Evolutionary conservation across 2,797 vertebrate genomes (phyloP).

Genomic region (Pseudocheirus occidentalis): DNA sequence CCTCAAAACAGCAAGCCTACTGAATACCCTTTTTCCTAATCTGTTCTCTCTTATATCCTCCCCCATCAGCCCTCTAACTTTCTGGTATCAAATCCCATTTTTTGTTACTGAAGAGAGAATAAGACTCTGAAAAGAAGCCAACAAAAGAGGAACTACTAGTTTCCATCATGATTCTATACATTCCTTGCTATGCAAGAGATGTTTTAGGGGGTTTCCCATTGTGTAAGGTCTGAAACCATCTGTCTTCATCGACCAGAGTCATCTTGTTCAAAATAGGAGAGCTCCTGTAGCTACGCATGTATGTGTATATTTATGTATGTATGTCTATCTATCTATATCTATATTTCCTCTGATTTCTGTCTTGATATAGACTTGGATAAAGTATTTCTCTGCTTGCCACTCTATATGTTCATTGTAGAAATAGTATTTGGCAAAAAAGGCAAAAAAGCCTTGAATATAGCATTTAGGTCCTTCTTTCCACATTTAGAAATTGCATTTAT

Average conservation of each 20-base stretch:
- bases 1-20: no score
- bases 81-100: no score
- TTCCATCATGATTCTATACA: not conserved
- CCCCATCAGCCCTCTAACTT: no score
- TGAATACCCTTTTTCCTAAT: no score
- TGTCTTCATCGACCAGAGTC: not conserved
- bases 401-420: not conserved
- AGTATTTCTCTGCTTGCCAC: not conserved
- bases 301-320: no score
- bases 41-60: no score
- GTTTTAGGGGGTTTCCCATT: not conserved
- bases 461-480: not conserved
- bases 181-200: accelerated
- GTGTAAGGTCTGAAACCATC: not conserved
- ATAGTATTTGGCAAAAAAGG: not conserved
- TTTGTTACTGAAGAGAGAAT: not conserved
- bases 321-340: not conserved
- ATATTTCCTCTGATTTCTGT: not conserved
- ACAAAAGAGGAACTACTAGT: not conserved
- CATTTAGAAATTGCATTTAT: not conserved
- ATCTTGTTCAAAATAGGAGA: not conserved
- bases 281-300: not conserved
- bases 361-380: not conserved
- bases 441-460: not conserved
- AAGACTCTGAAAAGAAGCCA: not conserved